Percentiles rank a stretch among this genome's conserved stretches.
These are phyloP conservation scores for Panthera leo DNA, from an alignment of 2,113 vertebrate genomes.

Conservation along the genomic window DNA sequence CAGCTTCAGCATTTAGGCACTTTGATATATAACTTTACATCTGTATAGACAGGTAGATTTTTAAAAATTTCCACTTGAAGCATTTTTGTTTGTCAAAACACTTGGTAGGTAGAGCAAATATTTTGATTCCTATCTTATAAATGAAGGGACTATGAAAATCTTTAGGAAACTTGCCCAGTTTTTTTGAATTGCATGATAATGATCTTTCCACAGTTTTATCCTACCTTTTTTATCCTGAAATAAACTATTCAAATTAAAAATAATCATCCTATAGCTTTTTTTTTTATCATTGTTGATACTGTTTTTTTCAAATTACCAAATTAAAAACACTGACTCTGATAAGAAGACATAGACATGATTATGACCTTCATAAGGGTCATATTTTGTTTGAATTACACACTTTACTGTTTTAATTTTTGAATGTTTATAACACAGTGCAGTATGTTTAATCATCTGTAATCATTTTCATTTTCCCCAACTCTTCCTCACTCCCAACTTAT, in stretches of 20 bases:
- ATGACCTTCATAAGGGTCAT: not conserved
- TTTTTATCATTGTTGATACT: not conserved
- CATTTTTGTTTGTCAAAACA: not conserved
- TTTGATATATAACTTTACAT: not conserved
- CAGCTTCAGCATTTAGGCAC: not conserved
- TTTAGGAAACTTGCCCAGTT: not conserved
- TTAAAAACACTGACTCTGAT: not conserved
- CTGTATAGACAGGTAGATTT: not conserved
- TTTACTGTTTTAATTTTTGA: not conserved
- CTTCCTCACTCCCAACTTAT: not conserved
- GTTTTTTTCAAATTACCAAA: not conserved
- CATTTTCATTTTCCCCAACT: not conserved
- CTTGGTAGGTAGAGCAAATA: not conserved
- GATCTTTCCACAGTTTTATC: not conserved
- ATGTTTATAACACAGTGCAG: not conserved
- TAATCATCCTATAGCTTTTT: not conserved
- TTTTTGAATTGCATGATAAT: conserved; percentile 14
- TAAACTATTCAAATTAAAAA: not conserved
- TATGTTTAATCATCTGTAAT: not conserved
- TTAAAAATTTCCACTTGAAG: not conserved
- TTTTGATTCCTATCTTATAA: conserved; percentile 25
- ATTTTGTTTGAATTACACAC: not conserved
- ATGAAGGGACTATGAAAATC: not conserved
- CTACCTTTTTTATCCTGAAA: not conserved
- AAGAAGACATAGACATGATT: not conserved